Conservation (phyloP, 2,797 vertebrate genomes). For the Eutrigla gurnardus region DNA sequence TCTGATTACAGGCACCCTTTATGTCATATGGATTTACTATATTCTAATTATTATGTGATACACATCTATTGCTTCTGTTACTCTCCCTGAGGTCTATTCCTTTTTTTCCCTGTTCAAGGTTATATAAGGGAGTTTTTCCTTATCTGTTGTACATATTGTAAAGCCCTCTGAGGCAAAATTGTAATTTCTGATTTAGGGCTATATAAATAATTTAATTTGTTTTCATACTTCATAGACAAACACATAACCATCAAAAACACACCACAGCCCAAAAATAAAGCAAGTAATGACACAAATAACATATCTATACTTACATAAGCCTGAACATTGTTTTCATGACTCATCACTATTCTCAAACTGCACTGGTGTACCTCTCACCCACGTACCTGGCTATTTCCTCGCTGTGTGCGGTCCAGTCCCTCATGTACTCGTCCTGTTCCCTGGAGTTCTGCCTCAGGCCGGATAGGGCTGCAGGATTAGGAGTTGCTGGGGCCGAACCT, state of each 20-base stretch:
- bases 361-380: slow-evolving; percentile 6
- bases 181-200: too few species aligned
- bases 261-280: neutral
- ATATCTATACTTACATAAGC: neutral
- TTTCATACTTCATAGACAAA: neutral
- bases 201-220: neutral
- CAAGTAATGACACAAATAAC: slow-evolving; percentile 3
- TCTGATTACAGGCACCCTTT: too few species aligned
- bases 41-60: too few species aligned
- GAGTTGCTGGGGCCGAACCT: slow-evolving; percentile 86
- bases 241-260: neutral
- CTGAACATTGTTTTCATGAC: slow-evolving; percentile 5
- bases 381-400: slow-evolving; percentile 96
- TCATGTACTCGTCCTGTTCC: slow-evolving; percentile 96
- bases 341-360: slow-evolving; percentile 15
- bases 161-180: too few species aligned
- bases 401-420: slow-evolving; percentile 96
- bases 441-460: slow-evolving; percentile 89
- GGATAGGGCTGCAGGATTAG: slow-evolving; percentile 78
- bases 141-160: too few species aligned
- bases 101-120: too few species aligned
- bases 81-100: too few species aligned
- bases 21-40: too few species aligned
- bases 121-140: too few species aligned
- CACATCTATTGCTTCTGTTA: too few species aligned